Percentiles rank a stretch among this genome's conserved stretches.
Evolutionary conservation across 2,797 vertebrate genomes (phyloP).

Genomic region (Cottoperca gobio): DNA sequence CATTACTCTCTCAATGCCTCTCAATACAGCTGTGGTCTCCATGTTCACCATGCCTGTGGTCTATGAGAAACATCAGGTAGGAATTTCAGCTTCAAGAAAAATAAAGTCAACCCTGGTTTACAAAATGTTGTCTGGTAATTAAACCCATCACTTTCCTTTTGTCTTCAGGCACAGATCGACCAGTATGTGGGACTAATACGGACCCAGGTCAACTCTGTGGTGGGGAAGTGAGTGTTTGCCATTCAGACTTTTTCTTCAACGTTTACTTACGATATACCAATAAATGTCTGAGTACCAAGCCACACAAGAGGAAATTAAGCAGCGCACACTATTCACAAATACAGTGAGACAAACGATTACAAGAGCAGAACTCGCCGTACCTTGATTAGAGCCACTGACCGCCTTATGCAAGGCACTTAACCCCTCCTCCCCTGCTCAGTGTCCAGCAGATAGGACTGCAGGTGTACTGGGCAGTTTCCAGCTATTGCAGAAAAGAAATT

Average conservation of each 20-base stretch:
- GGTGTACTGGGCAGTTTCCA: background rate
- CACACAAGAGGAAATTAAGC: background rate
- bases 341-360: background rate
- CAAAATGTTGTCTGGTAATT: background rate
- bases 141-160: background rate
- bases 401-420: slow-evolving; percentile 6
- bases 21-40: slow-evolving; percentile 94
- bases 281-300: background rate
- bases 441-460: background rate
- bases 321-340: background rate
- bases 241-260: slow-evolving; percentile 12
- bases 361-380: background rate
- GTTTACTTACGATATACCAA: background rate
- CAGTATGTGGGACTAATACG: slow-evolving; percentile 97
- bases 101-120: background rate
- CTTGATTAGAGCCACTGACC: background rate
- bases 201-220: slow-evolving; percentile 96
- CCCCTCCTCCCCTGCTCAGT: background rate
- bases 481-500: background rate
- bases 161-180: slow-evolving; percentile 95
- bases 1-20: slow-evolving; percentile 56
- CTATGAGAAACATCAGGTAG: slow-evolving; percentile 99
- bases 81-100: slow-evolving; percentile 14
- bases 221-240: slow-evolving; percentile 93
- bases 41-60: slow-evolving; percentile 98